Conservation (phyloP, 2,888 invertebrate species). For the Drosophila engyochracea region DNA sequence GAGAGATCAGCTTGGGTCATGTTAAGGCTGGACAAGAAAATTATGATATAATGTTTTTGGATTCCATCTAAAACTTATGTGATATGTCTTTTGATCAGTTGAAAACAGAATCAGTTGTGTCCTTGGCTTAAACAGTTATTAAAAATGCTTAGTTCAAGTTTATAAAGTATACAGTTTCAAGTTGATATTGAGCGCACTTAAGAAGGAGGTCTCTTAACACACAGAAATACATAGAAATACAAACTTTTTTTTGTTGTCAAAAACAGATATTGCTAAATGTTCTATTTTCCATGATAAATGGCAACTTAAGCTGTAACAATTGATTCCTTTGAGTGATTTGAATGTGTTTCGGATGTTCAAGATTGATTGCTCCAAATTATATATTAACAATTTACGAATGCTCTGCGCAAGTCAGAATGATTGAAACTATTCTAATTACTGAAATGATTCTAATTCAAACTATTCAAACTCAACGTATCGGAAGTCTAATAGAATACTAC, state of each 20-base stretch:
- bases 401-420: not conserved
- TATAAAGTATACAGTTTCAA: constrained; percentile 41
- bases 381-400: not conserved
- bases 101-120: constrained; percentile 37
- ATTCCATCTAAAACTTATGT: constrained; percentile 46
- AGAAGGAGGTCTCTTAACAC: constrained; percentile 9
- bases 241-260: not conserved
- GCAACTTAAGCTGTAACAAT: not conserved
- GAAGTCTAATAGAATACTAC: not conserved
- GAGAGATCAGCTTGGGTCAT: constrained; percentile 11
- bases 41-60: constrained; percentile 26
- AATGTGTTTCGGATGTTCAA: not conserved
- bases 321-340: not conserved
- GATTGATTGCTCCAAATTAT: not conserved
- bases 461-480: not conserved
- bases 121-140: constrained; percentile 43
- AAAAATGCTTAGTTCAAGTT: constrained; percentile 40
- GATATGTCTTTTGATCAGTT: constrained; percentile 40
- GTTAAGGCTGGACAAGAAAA: constrained; percentile 25
- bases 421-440: not conserved
- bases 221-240: constrained; percentile 17
- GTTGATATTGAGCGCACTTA: constrained; percentile 26
- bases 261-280: not conserved
- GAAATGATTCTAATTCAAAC: constrained; percentile 3
- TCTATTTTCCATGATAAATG: not conserved